Evolutionary conservation across 2,888 invertebrate species (phyloP), one percentile per base, ranked within the genome.

Genomic region (Macropis europaea): DNA sequence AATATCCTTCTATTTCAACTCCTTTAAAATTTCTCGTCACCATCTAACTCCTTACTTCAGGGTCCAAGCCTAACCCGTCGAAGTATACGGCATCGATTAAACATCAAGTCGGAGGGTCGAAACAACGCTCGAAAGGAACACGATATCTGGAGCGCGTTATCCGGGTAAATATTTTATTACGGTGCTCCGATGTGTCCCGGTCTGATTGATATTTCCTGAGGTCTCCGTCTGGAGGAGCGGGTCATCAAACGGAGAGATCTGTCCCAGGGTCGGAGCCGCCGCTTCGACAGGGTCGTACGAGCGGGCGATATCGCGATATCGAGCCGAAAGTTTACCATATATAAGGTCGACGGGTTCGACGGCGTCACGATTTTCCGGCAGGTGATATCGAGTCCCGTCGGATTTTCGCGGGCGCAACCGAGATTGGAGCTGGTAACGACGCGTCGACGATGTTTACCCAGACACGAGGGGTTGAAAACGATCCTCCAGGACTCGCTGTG

Each of bases 371-470:
- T 80, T 84, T 79, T 75, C 79, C 76, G 68, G 54, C 76, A 74
- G 82, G 76, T 77, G 81, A 84, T 83, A 83, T 77, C 79, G 70
- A 74, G 59, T 64, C 63, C 63, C 68, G 64, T 56, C 45, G 73
- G 67, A 74, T 70, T 76, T 81, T 77, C 74, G 70, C 70, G 75
- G 70, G 40, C 45, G 57, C 56, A 42, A 47, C 30, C 68, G 82
- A 83, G 84, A 82, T 82, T 83, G 83, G 61, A 73, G 60, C 66
- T 60, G 64, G 79, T 84, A 84, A 81, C 80, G 80, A 81, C 74
- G 71, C 73, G 73, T 72, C 79, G 76, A 76, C 73, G 79, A 81
- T 85, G 85, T 85, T 85, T 86, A 83, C 86, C 78, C 81, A 85
- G 85, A 85, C 84, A 69, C 68, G 63, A 36, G 70, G 34, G 73